Evolutionary conservation across 2,113 vertebrate genomes (phyloP).

Genomic region (Muntiacus muntjak): DNA sequence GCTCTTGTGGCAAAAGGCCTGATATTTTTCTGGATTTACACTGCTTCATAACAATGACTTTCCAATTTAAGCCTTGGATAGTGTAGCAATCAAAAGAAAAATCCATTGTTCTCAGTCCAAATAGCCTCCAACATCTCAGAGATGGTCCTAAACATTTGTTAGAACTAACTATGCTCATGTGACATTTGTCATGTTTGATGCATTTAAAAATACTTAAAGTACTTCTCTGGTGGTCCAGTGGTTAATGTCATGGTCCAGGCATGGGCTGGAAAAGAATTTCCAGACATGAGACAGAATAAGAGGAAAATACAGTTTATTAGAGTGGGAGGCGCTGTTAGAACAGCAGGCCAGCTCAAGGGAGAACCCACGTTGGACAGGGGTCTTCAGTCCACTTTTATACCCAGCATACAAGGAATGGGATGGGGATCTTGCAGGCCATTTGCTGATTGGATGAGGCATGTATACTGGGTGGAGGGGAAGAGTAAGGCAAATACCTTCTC

Average conservation of each 20-base stretch:
- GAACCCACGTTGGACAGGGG: not conserved
- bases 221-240: not conserved
- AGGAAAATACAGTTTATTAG: not conserved
- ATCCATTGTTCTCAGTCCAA: constrained; percentile 39
- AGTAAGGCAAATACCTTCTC: not conserved
- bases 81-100: constrained; percentile 3
- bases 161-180: not conserved
- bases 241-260: not conserved
- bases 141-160: not conserved
- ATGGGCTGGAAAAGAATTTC: not conserved
- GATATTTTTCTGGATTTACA: constrained; percentile 51
- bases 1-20: not conserved
- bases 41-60: constrained; percentile 53
- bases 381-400: not conserved
- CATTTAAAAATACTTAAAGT: constrained; percentile 7
- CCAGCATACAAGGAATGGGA: not conserved
- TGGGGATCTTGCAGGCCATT: not conserved
- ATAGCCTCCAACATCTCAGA: not conserved
- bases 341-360: not conserved
- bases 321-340: not conserved
- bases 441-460: not conserved
- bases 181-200: constrained; percentile 36
- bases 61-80: constrained; percentile 31
- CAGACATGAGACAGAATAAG: not conserved
- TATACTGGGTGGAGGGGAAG: not conserved